Base-by-base conservation (phyloP, 2,113 vertebrate genomes). In the Rana temporaria region DNA sequence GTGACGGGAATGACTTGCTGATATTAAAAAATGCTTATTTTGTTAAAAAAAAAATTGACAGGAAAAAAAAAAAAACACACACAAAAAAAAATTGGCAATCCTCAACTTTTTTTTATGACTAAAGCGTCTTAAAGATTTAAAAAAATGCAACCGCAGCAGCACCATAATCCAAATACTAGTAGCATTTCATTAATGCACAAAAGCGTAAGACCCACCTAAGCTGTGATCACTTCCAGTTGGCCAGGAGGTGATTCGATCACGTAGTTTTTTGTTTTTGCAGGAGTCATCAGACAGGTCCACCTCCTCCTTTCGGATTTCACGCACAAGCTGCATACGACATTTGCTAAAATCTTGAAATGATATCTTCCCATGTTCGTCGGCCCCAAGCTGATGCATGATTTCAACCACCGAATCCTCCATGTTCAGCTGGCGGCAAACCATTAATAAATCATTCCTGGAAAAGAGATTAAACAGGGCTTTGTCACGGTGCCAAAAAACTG, bases 261-360 rank as follows among this genome's bases (percentile, higher is more conserved):
- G 88, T 72, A 90, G 86, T n/a, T 87, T 90, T 89, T 90, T 93
- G 87, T 90, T 91, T 87, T 88, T 88, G 79, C 84, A 91, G 16
- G 89, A 92, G 53, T 92, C 91, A 85, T 91, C 86, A 12, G 84
- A 93, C 79, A 94, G 93, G 15, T 94, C 92, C 22, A 89, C 90
- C 89, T 96, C 95, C 85, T 95, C 94, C 64, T 94, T 95, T 67
- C 89, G 90, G 87, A 96, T 96, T 89, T 96, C 95, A 83, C 71
- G 86, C 30, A 95, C 78, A 11, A 96, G 91, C 83, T 94, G 92
- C 92, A 92, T 94, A 84, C 78, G 91, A 78, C 94, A 95, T 65
- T 92, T 90, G 82, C 89, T 93, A 85, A 96, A 96, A 88, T 94
- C 94, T 84, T 94, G 93, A 79, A 95, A 95, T 84, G 95, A 95